Base-by-base conservation (phyloP, 2,888 invertebrate genomes). In the Yponomeuta plumbellus region DNA sequence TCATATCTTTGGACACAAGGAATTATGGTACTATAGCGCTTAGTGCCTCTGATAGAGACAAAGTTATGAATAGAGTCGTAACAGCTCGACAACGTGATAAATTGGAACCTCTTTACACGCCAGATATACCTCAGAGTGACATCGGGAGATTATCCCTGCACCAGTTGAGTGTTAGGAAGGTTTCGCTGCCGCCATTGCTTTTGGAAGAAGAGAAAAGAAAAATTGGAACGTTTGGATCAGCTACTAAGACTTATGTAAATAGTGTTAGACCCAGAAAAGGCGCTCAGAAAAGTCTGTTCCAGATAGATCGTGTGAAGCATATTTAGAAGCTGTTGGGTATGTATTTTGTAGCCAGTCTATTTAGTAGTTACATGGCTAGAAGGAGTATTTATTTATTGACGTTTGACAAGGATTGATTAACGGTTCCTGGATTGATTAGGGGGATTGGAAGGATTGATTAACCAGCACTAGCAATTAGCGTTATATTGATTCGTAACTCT, bases 121-220 rank as follows among this genome's bases (percentile, higher is more conserved):
- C 87, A 1, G 88, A 88, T 22, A 66, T 76, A 64, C 71, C 76
- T n/a, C 78, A 79, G n/a, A 78, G 75, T 73, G 86, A 87, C 44
- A 56, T 74, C 5, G 70, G 70, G 21, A 84, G 75, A 69, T 68
- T 74, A 11, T 81, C 34, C 78, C 68, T 78, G 80, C 74, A 78
- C 63, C 80, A 83, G 17, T 84, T 80, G 70, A 81, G 74, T 69
- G 76, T 85, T 66, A 83, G 91, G 68, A 91, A 91, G 71, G 87
- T 92, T 3, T 91, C 91, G 0, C 73, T 92, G 39, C 92, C 91
- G 0, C 92, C 92, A 1, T 72, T 92, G 64, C 74, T 86, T 64
- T 71, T 88, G 64, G 88, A 91, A 57, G 91, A 91, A 66, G 89
- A 88, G 66, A 89, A 82, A 71, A 80, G 76, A 61, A 90, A 85